Evolutionary conservation across 1,140 invertebrate genomes (phyloP).

Genomic region (Platorchestia sp.): DNA sequence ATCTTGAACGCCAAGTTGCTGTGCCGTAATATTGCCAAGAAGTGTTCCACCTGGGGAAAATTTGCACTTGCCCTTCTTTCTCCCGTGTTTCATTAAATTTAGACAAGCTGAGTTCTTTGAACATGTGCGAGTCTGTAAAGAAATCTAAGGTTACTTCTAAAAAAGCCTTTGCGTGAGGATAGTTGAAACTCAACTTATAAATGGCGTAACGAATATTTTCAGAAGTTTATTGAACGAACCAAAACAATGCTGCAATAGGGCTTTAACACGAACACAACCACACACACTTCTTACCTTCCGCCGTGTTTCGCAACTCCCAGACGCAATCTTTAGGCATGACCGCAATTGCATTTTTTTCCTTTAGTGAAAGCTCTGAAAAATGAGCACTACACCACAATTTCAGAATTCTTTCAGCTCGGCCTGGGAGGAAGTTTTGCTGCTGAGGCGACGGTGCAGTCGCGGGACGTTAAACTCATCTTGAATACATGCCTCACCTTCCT

Average conservation of each 20-base stretch:
- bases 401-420: slow-evolving; percentile 22
- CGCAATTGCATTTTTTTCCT: neutral
- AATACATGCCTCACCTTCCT: neutral
- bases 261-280: neutral
- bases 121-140: neutral
- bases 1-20: too few relatives aligned
- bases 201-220: neutral
- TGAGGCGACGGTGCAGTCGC: neutral
- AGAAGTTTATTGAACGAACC: neutral
- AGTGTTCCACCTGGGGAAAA: neutral
- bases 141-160: neutral
- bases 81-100: neutral
- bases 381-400: slow-evolving; percentile 25
- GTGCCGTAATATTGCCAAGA: neutral
- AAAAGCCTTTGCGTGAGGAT: neutral
- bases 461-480: slow-evolving; percentile 1
- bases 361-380: neutral
- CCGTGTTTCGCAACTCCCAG: neutral
- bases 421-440: neutral
- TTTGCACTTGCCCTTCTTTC: neutral
- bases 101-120: neutral
- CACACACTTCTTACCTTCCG: neutral
- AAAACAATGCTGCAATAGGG: neutral
- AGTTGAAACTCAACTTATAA: neutral
- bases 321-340: slow-evolving; percentile 16